Percentiles rank a stretch among this genome's conserved stretches.
Conservation (phyloP, 2,113 vertebrate genomes). For the Nannobrachium achirus region DNA sequence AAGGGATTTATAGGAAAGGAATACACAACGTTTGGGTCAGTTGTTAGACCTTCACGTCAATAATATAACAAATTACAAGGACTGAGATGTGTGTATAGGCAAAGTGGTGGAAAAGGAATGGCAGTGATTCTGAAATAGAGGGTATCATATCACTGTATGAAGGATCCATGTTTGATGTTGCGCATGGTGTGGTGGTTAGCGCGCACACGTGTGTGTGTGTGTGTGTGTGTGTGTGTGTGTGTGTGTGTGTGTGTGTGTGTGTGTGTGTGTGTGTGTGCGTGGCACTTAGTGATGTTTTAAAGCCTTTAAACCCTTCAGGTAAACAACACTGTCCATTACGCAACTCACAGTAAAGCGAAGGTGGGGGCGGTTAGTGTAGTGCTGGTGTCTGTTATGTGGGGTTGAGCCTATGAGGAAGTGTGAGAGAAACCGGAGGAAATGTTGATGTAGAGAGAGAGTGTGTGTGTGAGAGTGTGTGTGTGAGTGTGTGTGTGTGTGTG, state of each 20-base stretch:
- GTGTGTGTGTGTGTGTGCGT: slow-evolving; percentile 13
- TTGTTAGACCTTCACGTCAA: too few species aligned
- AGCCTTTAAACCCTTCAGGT: slow-evolving; percentile 60
- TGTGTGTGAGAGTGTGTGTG: not conserved
- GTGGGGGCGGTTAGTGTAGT: not conserved
- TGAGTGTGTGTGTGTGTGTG: not conserved
- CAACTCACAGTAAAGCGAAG: slow-evolving; percentile 22
- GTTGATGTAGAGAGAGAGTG: not conserved
- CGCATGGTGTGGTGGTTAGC: slow-evolving; percentile 39
- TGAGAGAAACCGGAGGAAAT: too few species aligned
- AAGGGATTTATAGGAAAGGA: too few species aligned
- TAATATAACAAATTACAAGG: too few species aligned
- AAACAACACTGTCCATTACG: slow-evolving; percentile 51
- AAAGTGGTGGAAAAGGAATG: too few species aligned
- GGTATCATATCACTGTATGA: slow-evolving; percentile 52
- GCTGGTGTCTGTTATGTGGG: too few species aligned
- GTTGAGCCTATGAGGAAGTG: too few species aligned
- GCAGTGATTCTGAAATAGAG: slow-evolving; percentile 57
- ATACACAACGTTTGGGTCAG: too few species aligned
- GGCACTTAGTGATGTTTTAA: slow-evolving; percentile 52
- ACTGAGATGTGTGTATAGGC: too few species aligned
- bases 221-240: slow-evolving; percentile 15
- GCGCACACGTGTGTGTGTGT: slow-evolving; percentile 4
- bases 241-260: slow-evolving; percentile 8
- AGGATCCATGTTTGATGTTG: slow-evolving; percentile 59